Conservation (phyloP, 2,113 vertebrate species). For the Aphelocoma coerulescens region DNA sequence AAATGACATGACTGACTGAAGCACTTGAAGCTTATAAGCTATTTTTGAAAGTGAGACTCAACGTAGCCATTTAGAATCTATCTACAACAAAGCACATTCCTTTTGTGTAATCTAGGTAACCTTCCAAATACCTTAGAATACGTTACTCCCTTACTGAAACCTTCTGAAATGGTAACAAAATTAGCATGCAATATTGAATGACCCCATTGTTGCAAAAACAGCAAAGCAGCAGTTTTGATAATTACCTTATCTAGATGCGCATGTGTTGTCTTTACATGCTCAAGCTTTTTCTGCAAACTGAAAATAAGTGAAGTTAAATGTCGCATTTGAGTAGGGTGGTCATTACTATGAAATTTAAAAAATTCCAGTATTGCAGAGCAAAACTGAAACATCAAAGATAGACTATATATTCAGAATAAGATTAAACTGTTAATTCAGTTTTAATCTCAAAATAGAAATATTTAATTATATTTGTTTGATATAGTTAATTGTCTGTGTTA, state of each 20-base stretch:
- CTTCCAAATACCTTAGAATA: background rate
- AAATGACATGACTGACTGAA: background rate
- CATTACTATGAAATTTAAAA: background rate
- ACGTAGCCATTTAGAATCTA: background rate
- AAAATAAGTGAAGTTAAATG: constrained; percentile 31
- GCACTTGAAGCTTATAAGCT: background rate
- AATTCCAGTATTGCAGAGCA: background rate
- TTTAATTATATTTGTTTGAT: background rate
- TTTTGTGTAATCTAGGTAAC: background rate
- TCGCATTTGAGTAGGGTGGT: background rate
- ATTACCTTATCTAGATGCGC: constrained; percentile 95
- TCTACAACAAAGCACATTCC: background rate
- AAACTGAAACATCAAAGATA: background rate
- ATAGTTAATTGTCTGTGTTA: background rate
- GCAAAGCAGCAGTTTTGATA: background rate
- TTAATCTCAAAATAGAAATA: background rate
- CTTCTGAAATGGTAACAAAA: background rate
- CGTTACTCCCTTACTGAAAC: background rate
- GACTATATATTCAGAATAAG: background rate
- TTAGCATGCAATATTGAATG: background rate
- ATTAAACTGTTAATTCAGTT: background rate
- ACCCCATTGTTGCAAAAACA: background rate
- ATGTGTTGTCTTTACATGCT: constrained; percentile 71
- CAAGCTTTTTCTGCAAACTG: constrained; percentile 88
- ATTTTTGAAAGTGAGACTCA: background rate